phyloP scores from a whole-genome alignment of 2,797 vertebrate genomes.

The Myotis daubentonii region DNA sequence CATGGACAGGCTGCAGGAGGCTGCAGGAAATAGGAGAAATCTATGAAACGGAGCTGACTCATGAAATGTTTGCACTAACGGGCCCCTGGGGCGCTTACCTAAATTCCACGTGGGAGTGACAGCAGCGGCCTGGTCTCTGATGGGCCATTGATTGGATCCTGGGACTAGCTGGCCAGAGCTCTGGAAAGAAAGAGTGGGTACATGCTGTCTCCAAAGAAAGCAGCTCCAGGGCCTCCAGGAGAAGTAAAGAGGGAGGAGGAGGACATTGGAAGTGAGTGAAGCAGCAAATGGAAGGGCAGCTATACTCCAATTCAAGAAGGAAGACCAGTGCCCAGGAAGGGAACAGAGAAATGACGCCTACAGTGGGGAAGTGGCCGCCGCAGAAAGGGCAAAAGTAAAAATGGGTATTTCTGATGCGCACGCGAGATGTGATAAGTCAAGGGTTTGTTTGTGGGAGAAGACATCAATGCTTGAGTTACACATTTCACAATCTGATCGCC shows the following conservation, averaged over 20 bases:
- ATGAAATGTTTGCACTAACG: not conserved
- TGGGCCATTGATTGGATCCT: conserved; percentile 31
- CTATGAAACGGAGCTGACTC: not conserved
- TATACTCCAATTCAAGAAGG: not conserved
- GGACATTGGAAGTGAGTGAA: not conserved
- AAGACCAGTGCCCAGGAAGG: not conserved
- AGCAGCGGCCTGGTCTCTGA: conserved; percentile 18
- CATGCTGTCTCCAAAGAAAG: conserved; percentile 61
- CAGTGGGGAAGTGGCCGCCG: accelerated
- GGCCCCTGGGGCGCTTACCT: conserved; percentile 49
- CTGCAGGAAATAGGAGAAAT: not conserved
- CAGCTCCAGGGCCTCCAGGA: conserved; percentile 2
- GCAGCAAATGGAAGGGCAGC: not conserved
- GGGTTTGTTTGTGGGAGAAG: conserved; percentile 13
- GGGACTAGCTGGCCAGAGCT: conserved; percentile 57
- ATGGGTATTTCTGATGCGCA: not conserved
- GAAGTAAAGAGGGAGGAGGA: not conserved
- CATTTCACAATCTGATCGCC: conserved; percentile 31
- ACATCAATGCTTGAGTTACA: not conserved
- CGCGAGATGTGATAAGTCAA: not conserved
- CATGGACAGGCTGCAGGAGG: not conserved
- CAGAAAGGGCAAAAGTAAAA: not conserved
- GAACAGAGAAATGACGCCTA: not conserved
- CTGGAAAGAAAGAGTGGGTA: conserved; percentile 58
- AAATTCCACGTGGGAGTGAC: conserved; percentile 34